A percentile compares a stretch with the other conserved stretches of the same genome.
Evolutionary conservation across 2,113 vertebrate genomes (phyloP).

Genomic region (Aspidoscelis tigris): DNA sequence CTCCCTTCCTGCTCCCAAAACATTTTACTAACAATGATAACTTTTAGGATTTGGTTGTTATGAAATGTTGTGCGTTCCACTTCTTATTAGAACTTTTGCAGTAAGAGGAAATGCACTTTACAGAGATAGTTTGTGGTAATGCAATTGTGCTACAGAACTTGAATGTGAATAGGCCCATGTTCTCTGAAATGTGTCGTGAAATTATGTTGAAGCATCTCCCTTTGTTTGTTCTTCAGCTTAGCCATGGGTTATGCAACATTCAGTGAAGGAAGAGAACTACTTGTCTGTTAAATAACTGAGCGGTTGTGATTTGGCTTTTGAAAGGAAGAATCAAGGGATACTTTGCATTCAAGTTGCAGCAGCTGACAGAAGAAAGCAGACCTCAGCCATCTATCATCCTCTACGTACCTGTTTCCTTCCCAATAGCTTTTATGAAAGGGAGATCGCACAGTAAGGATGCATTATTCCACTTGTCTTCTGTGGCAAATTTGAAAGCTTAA

Average conservation of each 20-base stretch:
- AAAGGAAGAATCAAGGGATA: neutral
- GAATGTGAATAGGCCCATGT: no score
- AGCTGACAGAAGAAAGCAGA: neutral
- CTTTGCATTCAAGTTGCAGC: neutral
- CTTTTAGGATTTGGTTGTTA: no score
- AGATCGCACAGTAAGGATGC: neutral
- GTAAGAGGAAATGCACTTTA: no score
- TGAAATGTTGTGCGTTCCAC: no score
- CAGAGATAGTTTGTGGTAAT: no score
- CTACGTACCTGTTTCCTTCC: neutral
- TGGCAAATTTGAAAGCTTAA: neutral
- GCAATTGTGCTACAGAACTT: no score
- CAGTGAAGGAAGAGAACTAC: neutral
- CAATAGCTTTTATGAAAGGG: neutral
- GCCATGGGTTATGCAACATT: neutral
- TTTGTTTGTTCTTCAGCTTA: neutral
- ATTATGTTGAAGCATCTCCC: no score
- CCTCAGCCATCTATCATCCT: neutral
- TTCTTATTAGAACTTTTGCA: no score
- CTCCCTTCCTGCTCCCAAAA: no score
- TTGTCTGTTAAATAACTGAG: neutral
- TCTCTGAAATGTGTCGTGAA: no score
- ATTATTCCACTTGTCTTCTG: neutral
- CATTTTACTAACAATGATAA: no score
- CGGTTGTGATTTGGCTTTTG: neutral